Conservation (phyloP, 1,140 invertebrate genomes). For the Glossosoma conforme region DNA sequence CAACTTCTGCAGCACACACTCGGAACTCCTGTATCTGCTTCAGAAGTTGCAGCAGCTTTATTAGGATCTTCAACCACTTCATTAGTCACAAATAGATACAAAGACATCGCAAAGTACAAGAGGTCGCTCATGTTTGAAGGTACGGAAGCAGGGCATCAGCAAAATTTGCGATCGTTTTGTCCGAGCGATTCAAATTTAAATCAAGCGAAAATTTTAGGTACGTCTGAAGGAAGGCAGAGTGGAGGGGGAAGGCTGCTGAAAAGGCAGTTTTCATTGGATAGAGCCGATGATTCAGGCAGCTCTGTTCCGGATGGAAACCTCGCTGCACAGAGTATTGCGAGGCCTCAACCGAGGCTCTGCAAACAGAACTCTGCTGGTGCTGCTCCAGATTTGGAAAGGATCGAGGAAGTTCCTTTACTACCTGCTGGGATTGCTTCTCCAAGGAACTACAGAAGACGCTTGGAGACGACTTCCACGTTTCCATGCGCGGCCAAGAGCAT, state of each 20-base stretch:
- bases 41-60: conserved; percentile 50
- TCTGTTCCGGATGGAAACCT: conserved; percentile 35
- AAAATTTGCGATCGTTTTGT: conserved; percentile 64
- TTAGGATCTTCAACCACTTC: conserved; percentile 53
- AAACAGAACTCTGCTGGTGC: conserved; percentile 69
- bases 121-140: conserved; percentile 46
- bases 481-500: conserved; percentile 26
- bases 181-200: conserved; percentile 56
- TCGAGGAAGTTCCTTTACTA: conserved; percentile 58
- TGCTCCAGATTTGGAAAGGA: conserved; percentile 63
- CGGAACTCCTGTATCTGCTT: conserved; percentile 49
- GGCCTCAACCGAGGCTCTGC: conserved; percentile 46
- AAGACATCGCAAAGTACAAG: conserved; percentile 36
- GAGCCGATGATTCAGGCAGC: conserved; percentile 52
- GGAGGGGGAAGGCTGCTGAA: conserved; percentile 52
- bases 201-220: conserved; percentile 37
- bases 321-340: conserved; percentile 30
- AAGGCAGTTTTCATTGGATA: conserved; percentile 66
- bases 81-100: conserved; percentile 30
- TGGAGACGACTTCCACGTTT: conserved; percentile 29
- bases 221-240: conserved; percentile 34
- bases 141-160: conserved; percentile 66
- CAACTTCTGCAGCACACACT: conserved; percentile 33
- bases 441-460: conserved; percentile 21
- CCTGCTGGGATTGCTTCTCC: conserved; percentile 21